These are phyloP conservation scores for Eublepharis macularius DNA, from an alignment of 2,113 vertebrate genomes.

Conservation along the genomic window DNA sequence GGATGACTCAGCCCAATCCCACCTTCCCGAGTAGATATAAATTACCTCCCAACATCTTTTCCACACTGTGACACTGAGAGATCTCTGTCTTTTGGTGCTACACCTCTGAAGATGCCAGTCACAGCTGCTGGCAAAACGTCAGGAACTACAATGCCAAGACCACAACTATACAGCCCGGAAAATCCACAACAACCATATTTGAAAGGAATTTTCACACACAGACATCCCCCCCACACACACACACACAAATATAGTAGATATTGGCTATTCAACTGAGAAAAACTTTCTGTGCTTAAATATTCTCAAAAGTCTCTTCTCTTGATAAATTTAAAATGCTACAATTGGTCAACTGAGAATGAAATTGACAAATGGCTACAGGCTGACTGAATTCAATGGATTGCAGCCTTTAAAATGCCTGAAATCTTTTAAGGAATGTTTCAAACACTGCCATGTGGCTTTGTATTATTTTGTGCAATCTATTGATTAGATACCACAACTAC, in stretches of 20 bases:
- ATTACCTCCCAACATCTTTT: too few relatives aligned
- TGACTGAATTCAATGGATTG: neutral
- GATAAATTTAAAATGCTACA: neutral
- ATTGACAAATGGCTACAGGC: neutral
- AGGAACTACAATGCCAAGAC: too few relatives aligned
- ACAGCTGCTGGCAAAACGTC: too few relatives aligned
- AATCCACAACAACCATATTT: too few relatives aligned
- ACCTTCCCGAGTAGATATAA: too few relatives aligned
- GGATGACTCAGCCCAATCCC: too few relatives aligned
- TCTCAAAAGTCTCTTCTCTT: neutral
- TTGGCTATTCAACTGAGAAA: neutral
- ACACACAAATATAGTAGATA: neutral
- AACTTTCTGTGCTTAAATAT: conserved; percentile 10
- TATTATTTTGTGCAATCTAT: neutral
- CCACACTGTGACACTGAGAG: too few relatives aligned
- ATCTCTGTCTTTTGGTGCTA: too few relatives aligned
- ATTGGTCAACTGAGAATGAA: neutral
- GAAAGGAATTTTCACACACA: neutral
- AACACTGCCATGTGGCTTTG: neutral
- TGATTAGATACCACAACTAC: neutral
- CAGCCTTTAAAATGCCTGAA: neutral
- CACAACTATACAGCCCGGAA: too few relatives aligned
- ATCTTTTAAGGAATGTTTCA: neutral
- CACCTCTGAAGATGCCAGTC: too few relatives aligned
- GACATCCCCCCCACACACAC: too few relatives aligned